A percentile compares a stretch with the other conserved stretches of the same genome.
phyloP scores from a whole-genome alignment of 2,888 invertebrate genomes.

The Nymphalis c-album region DNA sequence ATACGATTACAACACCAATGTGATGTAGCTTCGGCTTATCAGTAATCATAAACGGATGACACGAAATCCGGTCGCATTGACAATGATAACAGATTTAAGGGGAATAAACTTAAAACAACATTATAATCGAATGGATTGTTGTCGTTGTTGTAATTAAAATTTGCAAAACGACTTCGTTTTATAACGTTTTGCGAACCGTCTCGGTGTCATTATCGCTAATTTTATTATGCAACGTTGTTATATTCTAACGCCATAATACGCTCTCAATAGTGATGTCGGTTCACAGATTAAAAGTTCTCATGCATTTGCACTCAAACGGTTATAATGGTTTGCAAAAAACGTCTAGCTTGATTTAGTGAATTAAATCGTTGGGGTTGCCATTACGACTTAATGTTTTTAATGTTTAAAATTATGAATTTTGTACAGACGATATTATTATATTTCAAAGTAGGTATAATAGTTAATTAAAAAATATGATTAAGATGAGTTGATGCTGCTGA shows the following conservation, averaged over 20 bases:
- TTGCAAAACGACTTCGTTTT: constrained; percentile 10
- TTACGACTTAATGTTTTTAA: not conserved
- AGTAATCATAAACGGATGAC: constrained; percentile 27
- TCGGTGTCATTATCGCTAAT: constrained; percentile 45
- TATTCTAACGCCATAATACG: constrained; percentile 35
- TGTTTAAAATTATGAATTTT: too few relatives aligned
- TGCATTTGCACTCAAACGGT: not conserved
- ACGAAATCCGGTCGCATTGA: constrained; percentile 28
- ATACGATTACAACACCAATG: constrained; percentile 20
- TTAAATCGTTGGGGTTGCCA: not conserved
- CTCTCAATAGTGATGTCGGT: constrained; percentile 13
- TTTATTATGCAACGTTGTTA: constrained; percentile 31
- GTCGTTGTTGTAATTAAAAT: constrained; percentile 11
- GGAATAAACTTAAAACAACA: not conserved
- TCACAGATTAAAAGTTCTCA: constrained; percentile 13
- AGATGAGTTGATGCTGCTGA: too few relatives aligned
- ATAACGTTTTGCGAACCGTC: constrained; percentile 30
- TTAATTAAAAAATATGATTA: too few relatives aligned
- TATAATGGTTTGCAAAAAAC: constrained; percentile 9
- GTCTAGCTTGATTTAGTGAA: constrained; percentile 4
- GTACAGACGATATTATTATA: too few relatives aligned
- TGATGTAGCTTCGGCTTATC: constrained; percentile 26
- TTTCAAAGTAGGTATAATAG: too few relatives aligned
- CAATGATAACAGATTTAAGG: constrained; percentile 19
- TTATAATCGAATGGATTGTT: not conserved